Evolutionary conservation across 1,140 invertebrate species (phyloP).

Genomic region (Drosophila rufa): DNA sequence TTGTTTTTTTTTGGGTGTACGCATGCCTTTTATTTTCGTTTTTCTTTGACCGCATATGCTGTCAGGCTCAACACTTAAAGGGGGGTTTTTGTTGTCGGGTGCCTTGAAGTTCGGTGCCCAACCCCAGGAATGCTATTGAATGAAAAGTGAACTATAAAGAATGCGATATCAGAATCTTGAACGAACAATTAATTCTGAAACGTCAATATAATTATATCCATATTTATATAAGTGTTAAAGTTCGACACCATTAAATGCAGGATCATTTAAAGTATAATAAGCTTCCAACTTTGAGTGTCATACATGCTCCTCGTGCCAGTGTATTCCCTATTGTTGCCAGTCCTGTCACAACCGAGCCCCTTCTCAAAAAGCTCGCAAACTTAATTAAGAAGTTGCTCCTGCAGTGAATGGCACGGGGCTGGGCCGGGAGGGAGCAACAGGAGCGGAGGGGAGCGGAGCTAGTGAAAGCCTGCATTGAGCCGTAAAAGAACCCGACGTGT

Average conservation of each 20-base stretch:
- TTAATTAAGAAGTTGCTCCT: conserved; percentile 78
- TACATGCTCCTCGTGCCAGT: background rate
- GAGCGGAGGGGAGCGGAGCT: conserved; percentile 9
- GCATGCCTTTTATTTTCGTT: too few species aligned
- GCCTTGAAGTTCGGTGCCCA: background rate
- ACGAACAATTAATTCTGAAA: background rate
- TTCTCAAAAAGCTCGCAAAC: conserved; percentile 61
- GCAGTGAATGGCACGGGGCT: conserved; percentile 28
- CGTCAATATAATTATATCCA: too few species aligned
- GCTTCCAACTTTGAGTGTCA: background rate
- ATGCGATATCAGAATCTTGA: too few species aligned
- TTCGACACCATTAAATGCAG: too few species aligned
- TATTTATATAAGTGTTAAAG: background rate
- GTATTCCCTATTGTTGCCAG: conserved; percentile 25
- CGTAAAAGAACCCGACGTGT: conserved; percentile 60
- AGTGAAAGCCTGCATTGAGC: conserved; percentile 44
- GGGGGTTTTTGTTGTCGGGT: background rate
- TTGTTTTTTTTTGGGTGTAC: too few species aligned
- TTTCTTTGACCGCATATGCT: too few species aligned
- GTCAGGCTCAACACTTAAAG: too few species aligned
- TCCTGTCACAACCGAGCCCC: background rate
- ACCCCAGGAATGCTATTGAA: background rate
- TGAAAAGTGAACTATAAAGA: background rate
- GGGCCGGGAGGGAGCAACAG: background rate
- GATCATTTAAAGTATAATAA: too few species aligned